These are phyloP conservation scores for Hucho hucho DNA, from an alignment of 2,113 vertebrate genomes.

Conservation along the genomic window DNA sequence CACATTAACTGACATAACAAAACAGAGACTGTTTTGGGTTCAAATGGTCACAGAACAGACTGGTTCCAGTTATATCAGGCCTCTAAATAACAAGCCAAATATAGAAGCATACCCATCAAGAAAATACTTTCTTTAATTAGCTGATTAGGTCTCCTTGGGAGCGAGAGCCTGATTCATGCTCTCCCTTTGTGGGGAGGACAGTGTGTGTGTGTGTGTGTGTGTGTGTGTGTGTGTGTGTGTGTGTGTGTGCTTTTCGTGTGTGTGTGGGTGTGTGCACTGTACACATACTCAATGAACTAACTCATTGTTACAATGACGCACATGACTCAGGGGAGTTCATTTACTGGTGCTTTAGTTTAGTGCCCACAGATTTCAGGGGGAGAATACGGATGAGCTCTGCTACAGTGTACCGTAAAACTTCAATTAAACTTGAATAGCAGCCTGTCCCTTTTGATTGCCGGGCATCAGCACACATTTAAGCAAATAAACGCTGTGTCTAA, in stretches of 20 bases:
- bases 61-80: not conserved
- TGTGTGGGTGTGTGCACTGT: slow-evolving; percentile 1
- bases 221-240: slow-evolving; percentile 9
- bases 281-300: not conserved
- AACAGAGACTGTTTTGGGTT: not conserved
- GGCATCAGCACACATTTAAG: too few species aligned
- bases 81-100: slow-evolving; percentile 9
- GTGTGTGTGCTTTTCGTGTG: not conserved
- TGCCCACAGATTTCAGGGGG: slow-evolving; percentile 4
- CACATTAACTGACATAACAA: not conserved
- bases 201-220: not conserved
- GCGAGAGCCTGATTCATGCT: not conserved
- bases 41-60: not conserved
- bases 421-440: too few species aligned
- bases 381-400: slow-evolving; percentile 28
- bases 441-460: too few species aligned
- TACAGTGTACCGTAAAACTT: not conserved
- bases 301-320: not conserved
- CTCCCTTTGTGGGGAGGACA: not conserved
- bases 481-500: too few species aligned
- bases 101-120: slow-evolving; percentile 20
- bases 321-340: slow-evolving; percentile 28
- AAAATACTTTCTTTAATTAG: slow-evolving; percentile 24
- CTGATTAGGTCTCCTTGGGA: slow-evolving; percentile 17
- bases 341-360: slow-evolving; percentile 29